Percentiles rank a stretch among this genome's conserved stretches.
phyloP scores from a whole-genome alignment of 2,797 vertebrate genomes.

The Epinephelus malabaricus region DNA sequence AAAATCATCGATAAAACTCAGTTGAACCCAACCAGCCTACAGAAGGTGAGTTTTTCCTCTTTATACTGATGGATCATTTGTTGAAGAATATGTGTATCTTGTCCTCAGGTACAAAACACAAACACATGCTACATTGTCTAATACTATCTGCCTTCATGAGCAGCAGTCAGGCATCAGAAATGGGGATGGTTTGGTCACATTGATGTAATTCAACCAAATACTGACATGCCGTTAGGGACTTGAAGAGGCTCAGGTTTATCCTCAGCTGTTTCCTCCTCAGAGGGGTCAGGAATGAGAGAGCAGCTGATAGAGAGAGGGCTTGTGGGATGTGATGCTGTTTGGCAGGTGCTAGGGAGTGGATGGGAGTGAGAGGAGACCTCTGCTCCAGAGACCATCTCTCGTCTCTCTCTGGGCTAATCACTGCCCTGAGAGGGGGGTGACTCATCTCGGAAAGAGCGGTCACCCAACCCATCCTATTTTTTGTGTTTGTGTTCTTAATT shows the following conservation, averaged over 20 bases:
- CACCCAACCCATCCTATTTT: constrained; percentile 34
- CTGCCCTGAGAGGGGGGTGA: constrained; percentile 61
- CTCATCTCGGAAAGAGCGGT: constrained; percentile 51
- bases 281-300: constrained; percentile 49
- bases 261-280: constrained; percentile 48
- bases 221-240: background rate
- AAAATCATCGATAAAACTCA: constrained; percentile 98
- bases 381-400: constrained; percentile 66
- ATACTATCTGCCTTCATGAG: background rate
- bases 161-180: background rate
- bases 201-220: constrained; percentile 31
- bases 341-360: constrained; percentile 74
- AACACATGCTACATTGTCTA: background rate
- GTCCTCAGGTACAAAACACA: background rate
- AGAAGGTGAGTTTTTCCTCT: constrained; percentile 88
- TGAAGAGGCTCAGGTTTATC: constrained; percentile 52
- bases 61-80: background rate
- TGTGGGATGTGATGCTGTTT: constrained; percentile 71
- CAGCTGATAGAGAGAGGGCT: constrained; percentile 63
- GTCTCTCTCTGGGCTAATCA: constrained; percentile 65
- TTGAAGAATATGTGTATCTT: background rate
- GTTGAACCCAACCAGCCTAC: constrained; percentile 95
- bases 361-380: constrained; percentile 69
- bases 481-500: constrained; percentile 32
- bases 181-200: constrained; percentile 1